These are phyloP conservation scores for Kryptolebias marmoratus DNA, from an alignment of 2,113 vertebrate genomes.

Conservation along the genomic window DNA sequence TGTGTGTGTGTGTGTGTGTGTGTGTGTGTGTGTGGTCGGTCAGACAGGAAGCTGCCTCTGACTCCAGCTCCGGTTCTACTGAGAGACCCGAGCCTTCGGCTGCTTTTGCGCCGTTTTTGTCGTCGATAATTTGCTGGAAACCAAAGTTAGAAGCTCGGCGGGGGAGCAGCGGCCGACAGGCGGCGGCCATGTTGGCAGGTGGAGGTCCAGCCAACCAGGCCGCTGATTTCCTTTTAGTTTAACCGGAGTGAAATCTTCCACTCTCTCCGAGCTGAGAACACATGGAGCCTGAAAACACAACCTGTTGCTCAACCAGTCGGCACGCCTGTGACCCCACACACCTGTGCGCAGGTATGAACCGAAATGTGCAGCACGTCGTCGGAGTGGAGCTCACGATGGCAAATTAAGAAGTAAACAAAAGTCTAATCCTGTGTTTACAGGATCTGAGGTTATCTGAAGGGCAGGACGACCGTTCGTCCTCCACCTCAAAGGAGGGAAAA, in stretches of 20 bases:
- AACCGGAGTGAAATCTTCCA: no score
- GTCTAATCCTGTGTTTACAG: no score
- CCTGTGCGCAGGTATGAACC: not conserved
- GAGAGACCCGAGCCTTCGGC: not conserved
- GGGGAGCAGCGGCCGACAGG: not conserved
- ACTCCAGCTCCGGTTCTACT: constrained; percentile 26
- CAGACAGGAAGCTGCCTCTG: constrained; percentile 64
- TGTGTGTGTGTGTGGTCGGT: not conserved
- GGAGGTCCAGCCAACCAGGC: constrained; percentile 6
- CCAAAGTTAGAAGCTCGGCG: constrained; percentile 8
- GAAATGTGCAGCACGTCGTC: not conserved
- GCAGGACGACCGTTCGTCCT: no score
- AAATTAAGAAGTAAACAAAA: not conserved
- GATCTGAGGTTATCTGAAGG: no score
- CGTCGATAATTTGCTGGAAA: constrained; percentile 30
- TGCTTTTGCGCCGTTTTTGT: constrained; percentile 23
- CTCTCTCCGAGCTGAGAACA: no score
- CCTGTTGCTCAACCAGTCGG: not conserved
- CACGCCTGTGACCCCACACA: not conserved
- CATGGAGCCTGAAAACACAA: no score
- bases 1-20: no score
- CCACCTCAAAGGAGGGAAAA: no score
- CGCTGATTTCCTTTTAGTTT: no score
- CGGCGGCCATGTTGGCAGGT: constrained; percentile 4
- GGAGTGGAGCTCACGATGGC: not conserved